Percentiles rank a stretch among this genome's conserved stretches.
Evolutionary conservation across 2,113 vertebrate species (phyloP).

Genomic region (Chloropsis hardwickii): DNA sequence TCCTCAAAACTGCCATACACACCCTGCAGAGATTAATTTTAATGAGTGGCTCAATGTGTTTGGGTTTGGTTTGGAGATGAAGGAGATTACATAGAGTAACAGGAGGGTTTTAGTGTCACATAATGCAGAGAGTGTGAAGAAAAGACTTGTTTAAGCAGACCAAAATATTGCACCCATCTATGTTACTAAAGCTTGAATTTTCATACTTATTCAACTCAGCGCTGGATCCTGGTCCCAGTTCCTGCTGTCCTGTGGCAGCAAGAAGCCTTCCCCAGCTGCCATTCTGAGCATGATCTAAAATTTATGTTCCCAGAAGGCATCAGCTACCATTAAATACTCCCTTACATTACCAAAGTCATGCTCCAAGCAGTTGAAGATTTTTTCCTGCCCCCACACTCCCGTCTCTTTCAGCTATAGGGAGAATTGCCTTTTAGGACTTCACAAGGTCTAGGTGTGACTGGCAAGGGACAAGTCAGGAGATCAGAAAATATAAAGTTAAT

Average conservation of each 20-base stretch:
- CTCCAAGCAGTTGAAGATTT: neutral
- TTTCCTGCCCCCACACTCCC: neutral
- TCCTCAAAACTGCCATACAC: neutral
- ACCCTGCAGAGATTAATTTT: neutral
- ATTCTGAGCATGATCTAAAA: neutral
- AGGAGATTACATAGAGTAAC: neutral
- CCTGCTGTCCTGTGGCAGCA: neutral
- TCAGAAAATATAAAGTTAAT: neutral
- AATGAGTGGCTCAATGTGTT: neutral
- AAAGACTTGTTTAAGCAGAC: neutral
- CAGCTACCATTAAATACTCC: neutral
- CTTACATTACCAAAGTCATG: neutral
- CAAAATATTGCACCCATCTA: neutral
- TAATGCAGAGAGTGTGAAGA: neutral
- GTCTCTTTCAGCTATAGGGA: neutral
- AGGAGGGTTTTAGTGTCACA: neutral
- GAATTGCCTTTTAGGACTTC: neutral
- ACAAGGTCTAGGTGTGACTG: neutral
- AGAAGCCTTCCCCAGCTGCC: rapidly evolving
- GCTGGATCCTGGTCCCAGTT: neutral
- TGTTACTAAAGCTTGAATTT: neutral
- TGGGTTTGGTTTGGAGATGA: neutral
- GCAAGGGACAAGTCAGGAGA: neutral
- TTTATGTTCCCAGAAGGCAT: neutral
- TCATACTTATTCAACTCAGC: neutral